phyloP scores from a whole-genome alignment of 2,888 invertebrate species.

The Netelia inedita region DNA sequence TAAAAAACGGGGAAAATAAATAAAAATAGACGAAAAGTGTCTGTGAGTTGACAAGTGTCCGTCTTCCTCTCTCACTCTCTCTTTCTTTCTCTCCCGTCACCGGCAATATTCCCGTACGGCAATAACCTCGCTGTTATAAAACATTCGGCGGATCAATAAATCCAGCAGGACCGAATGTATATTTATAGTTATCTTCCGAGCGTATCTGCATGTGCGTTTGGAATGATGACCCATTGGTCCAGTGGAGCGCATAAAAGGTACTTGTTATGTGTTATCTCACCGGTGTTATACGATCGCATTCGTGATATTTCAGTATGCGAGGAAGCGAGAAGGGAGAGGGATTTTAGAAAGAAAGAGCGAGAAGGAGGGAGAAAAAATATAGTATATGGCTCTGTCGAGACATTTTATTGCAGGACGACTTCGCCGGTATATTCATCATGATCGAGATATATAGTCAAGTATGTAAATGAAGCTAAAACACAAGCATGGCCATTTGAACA shows the following conservation, averaged over 20 bases:
- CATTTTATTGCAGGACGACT: slow-evolving; percentile 8
- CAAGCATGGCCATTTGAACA: no score
- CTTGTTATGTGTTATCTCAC: slow-evolving; percentile 80
- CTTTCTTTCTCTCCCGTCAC: slow-evolving; percentile 1
- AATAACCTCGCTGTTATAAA: slow-evolving; percentile 51
- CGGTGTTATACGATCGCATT: slow-evolving; percentile 77
- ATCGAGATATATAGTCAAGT: no score
- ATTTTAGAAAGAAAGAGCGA: neutral
- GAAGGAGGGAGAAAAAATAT: neutral
- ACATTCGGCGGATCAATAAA: slow-evolving; percentile 77
- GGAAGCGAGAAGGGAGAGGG: slow-evolving; percentile 13
- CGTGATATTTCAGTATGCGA: slow-evolving; percentile 77
- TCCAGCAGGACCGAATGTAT: slow-evolving; percentile 70
- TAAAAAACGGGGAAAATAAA: slow-evolving; percentile 29
- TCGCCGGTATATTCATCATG: no score
- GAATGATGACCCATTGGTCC: slow-evolving; percentile 58
- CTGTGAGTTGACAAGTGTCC: slow-evolving; percentile 49
- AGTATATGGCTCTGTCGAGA: neutral
- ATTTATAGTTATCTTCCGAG: slow-evolving; percentile 75
- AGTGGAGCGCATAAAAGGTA: slow-evolving; percentile 59
- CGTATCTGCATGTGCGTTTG: slow-evolving; percentile 15
- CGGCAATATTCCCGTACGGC: slow-evolving; percentile 35
- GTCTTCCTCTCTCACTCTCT: slow-evolving; percentile 11
- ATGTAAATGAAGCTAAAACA: no score
- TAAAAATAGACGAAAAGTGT: slow-evolving; percentile 49